Conservation (phyloP, 2,888 invertebrate genomes). For the Drosophila flavopinicola region DNA sequence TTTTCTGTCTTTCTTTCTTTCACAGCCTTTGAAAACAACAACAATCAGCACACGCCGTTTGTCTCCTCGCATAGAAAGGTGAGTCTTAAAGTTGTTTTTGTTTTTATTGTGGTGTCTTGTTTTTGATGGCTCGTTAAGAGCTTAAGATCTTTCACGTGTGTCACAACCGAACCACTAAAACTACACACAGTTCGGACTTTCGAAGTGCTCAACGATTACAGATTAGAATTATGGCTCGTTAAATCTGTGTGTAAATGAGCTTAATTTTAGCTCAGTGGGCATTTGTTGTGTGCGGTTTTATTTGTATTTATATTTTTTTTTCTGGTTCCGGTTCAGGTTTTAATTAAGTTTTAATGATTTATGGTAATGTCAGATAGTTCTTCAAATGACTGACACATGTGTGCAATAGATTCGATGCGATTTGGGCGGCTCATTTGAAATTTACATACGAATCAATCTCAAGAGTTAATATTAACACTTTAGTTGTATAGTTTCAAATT, state of each 20-base stretch:
- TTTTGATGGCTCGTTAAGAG: constrained; percentile 49
- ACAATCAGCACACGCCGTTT: constrained; percentile 65
- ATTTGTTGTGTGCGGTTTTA: constrained; percentile 3
- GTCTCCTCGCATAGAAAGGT: constrained; percentile 72
- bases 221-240: constrained; percentile 75
- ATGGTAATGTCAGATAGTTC: constrained; percentile 44
- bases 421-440: constrained; percentile 11
- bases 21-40: constrained; percentile 72
- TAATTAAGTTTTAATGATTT: constrained; percentile 62
- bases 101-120: constrained; percentile 17
- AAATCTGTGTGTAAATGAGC: constrained; percentile 58
- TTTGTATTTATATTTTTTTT: constrained; percentile 14
- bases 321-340: constrained; percentile 63
- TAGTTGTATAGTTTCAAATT: not conserved
- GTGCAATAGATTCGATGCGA: constrained; percentile 29
- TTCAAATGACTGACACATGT: constrained; percentile 26
- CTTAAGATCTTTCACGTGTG: constrained; percentile 58
- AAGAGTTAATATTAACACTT: not conserved
- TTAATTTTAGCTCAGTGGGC: constrained; percentile 42
- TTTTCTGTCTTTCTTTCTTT: constrained; percentile 22
- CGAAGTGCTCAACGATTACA: constrained; percentile 63
- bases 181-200: constrained; percentile 22
- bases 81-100: constrained; percentile 39
- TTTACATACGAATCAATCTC: constrained; percentile 40
- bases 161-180: constrained; percentile 20